Conservation (phyloP, 1,140 invertebrate genomes). For the Aphelenchoides avenae region DNA sequence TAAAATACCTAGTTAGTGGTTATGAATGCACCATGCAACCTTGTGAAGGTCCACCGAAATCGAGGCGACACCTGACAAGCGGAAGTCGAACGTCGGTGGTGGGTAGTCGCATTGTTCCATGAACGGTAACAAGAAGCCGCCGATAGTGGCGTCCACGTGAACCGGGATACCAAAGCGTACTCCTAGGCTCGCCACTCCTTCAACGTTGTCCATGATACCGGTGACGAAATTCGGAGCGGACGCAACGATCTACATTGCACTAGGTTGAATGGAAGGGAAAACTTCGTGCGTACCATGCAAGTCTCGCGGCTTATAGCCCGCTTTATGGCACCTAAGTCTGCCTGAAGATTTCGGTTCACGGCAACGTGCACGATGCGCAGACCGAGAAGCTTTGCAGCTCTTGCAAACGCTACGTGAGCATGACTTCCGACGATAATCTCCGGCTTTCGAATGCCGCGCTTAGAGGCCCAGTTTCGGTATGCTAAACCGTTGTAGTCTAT, state of each 20-base stretch:
- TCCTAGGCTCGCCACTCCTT: conserved; percentile 76
- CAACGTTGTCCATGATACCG: conserved; percentile 90
- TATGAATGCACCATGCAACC: conserved; percentile 59
- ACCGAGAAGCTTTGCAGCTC: conserved; percentile 81
- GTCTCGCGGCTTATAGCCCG: conserved; percentile 80
- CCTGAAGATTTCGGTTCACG: conserved; percentile 68
- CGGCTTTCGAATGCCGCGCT: conserved; percentile 75
- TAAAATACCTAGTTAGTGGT: conserved; percentile 11
- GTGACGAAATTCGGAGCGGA: conserved; percentile 94
- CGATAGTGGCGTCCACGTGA: conserved; percentile 90
- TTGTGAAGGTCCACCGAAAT: conserved; percentile 97
- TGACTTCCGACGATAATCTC: conserved; percentile 86
- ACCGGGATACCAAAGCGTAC: conserved; percentile 81
- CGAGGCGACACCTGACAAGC: conserved; percentile 83
- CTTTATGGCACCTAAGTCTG: conserved; percentile 75
- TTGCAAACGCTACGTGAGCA: conserved; percentile 92
- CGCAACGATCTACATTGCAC: conserved; percentile 72
- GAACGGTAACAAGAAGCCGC: conserved; percentile 86
- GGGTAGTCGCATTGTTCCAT: conserved; percentile 78
- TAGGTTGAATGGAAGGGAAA: too few species aligned
- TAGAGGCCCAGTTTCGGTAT: conserved; percentile 78
- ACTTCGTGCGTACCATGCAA: conserved; percentile 72
- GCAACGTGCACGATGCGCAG: conserved; percentile 76
- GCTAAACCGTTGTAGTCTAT: conserved; percentile 72
- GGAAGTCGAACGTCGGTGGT: conserved; percentile 79